Conservation (phyloP, 2,797 vertebrate species). For the Mus spretus region DNA sequence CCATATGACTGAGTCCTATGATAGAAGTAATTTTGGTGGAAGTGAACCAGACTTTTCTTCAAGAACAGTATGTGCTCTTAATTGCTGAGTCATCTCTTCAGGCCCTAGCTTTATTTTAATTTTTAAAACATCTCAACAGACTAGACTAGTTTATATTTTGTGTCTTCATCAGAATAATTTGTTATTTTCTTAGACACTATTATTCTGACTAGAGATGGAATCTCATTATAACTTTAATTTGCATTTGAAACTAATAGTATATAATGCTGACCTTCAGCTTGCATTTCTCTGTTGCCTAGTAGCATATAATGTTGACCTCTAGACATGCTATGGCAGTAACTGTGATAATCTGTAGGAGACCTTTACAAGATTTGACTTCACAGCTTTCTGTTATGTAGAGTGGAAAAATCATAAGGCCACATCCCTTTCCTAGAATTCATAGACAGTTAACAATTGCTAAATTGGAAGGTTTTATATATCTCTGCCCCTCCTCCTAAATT, state of each 20-base stretch:
- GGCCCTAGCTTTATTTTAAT: background rate
- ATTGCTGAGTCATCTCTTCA: background rate
- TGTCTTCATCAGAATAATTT: background rate
- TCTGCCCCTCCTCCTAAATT: background rate
- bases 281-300: background rate
- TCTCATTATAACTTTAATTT: background rate
- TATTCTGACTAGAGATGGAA: background rate
- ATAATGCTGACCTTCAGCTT: background rate
- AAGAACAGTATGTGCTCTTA: background rate
- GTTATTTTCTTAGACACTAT: background rate
- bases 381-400: background rate
- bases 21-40: background rate
- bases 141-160: background rate
- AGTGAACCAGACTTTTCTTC: background rate
- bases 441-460: background rate
- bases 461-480: background rate
- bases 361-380: background rate
- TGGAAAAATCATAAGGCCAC: background rate
- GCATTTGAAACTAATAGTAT: background rate
- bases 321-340: background rate
- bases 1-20: background rate
- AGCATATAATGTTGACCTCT: background rate
- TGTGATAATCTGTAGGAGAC: background rate
- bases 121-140: background rate
- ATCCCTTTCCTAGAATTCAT: background rate